Evolutionary conservation across 2,797 vertebrate genomes (phyloP).

Genomic region (Eulemur rubriventer): DNA sequence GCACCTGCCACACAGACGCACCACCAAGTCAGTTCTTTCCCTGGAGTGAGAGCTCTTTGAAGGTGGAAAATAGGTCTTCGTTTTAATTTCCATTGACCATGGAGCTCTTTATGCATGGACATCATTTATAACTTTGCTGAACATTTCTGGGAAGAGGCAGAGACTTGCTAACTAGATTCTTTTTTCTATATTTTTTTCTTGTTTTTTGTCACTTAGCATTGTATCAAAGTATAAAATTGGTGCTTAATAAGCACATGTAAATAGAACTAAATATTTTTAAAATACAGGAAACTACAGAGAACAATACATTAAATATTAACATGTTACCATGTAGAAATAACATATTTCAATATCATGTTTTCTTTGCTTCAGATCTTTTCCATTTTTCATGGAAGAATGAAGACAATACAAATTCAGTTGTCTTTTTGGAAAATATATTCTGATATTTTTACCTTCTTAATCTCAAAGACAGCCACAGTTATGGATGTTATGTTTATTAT

Average conservation of each 20-base stretch:
- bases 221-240: not conserved
- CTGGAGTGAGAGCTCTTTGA: not conserved
- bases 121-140: not conserved
- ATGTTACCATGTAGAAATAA: not conserved
- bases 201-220: not conserved
- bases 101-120: not conserved
- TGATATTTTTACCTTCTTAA: not conserved
- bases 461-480: not conserved
- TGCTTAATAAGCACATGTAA: not conserved
- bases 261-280: slow-evolving; percentile 10
- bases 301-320: not conserved
- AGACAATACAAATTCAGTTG: not conserved
- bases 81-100: not conserved
- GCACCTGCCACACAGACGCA: not conserved
- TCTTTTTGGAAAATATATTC: not conserved
- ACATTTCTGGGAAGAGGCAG: not conserved
- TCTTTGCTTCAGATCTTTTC: not conserved
- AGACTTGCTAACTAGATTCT: too few species aligned
- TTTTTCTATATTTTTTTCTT: not conserved
- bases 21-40: not conserved
- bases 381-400: not conserved
- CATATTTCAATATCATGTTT: not conserved
- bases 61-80: not conserved
- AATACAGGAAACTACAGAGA: not conserved
- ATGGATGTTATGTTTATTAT: not conserved